Conservation (phyloP, 2,797 vertebrate genomes). For the Synaphobranchus kaupii region DNA sequence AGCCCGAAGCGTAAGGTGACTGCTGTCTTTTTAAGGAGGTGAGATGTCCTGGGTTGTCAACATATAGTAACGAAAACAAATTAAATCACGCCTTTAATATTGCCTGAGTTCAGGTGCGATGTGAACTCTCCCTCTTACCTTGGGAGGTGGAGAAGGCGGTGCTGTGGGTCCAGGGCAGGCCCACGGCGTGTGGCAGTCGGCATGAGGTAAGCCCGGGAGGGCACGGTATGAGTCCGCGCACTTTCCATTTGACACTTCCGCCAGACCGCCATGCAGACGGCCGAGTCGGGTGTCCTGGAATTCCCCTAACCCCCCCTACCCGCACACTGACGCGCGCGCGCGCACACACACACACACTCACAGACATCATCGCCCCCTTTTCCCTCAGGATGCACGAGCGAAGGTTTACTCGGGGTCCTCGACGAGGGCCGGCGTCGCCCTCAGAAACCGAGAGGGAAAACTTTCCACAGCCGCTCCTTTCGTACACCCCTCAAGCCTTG, state of each 20-base stretch:
- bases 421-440: background rate
- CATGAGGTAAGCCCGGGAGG: background rate
- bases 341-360: conserved; percentile 17
- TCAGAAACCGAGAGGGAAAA: background rate
- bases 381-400: conserved; percentile 11
- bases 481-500: background rate
- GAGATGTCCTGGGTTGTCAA: background rate
- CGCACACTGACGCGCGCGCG: background rate
- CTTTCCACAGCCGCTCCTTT: background rate
- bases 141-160: background rate
- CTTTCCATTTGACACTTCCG: background rate
- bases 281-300: conserved; percentile 2
- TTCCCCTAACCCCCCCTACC: background rate
- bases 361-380: conserved; percentile 8
- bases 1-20: background rate
- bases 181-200: background rate
- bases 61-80: background rate
- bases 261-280: background rate
- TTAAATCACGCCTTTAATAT: background rate
- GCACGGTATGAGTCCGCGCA: background rate
- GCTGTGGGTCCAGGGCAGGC: background rate
- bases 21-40: background rate
- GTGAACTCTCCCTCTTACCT: background rate
- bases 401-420: background rate
- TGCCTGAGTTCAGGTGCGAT: background rate